Evolutionary conservation across 2,113 vertebrate genomes (phyloP).

Genomic region (Oncorhynchus mykiss): DNA sequence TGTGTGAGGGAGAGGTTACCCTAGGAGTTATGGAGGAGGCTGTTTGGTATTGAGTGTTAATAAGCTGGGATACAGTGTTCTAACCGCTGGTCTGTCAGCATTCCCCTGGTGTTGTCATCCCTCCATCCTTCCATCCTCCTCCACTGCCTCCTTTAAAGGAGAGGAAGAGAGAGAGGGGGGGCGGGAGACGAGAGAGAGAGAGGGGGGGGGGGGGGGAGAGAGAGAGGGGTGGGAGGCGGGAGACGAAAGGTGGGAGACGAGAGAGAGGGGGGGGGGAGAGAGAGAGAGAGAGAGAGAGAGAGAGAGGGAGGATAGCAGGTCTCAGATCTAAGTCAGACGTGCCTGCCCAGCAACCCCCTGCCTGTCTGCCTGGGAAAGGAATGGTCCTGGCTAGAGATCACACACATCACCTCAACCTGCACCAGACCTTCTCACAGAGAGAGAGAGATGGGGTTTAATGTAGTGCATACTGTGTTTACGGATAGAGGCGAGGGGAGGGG

Average conservation of each 20-base stretch:
- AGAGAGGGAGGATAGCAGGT: no score
- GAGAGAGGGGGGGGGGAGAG: background rate
- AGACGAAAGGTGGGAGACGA: background rate
- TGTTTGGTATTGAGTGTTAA: background rate
- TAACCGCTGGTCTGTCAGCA: background rate
- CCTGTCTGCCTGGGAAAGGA: constrained; percentile 10
- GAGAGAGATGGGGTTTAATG: background rate
- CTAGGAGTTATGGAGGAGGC: no score
- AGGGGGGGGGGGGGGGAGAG: background rate
- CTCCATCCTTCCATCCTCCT: constrained; percentile 9
- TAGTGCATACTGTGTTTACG: constrained; percentile 14
- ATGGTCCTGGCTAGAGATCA: constrained; percentile 50
- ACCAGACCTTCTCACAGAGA: background rate
- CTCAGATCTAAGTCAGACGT: constrained; percentile 3
- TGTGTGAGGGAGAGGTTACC: no score
- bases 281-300: background rate
- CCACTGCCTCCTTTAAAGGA: constrained; percentile 8
- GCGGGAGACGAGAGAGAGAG: background rate
- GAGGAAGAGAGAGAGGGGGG: background rate
- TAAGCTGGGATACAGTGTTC: background rate
- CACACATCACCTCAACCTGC: constrained; percentile 6
- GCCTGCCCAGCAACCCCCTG: constrained; percentile 11
- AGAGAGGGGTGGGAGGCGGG: no score
- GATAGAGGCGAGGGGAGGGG: constrained; percentile 24
- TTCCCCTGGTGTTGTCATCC: constrained; percentile 21